Evolutionary conservation across 2,888 invertebrate species (phyloP).

Genomic region (Aricia artaxerxes): DNA sequence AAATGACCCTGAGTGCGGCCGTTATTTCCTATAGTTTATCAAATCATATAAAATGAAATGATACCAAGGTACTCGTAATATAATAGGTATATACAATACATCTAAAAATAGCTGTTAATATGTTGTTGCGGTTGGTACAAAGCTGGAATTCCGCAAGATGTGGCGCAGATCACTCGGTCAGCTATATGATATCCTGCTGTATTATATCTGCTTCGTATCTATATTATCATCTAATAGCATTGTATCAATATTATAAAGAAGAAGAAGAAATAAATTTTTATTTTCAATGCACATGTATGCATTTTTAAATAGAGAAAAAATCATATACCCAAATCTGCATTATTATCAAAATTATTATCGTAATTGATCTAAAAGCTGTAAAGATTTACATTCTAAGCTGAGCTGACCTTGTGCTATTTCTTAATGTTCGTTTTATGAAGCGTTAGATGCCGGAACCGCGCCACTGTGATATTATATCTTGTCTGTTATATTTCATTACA

Average conservation of each 20-base stretch:
- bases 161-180: conserved; percentile 14
- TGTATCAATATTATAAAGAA: no score
- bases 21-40: neutral
- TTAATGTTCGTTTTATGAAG: conserved; percentile 10
- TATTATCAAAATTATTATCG: neutral
- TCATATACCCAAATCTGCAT: neutral
- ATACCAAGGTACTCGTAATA: conserved; percentile 21
- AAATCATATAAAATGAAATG: neutral
- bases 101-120: conserved; percentile 7
- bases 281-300: no score
- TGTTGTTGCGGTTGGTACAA: conserved; percentile 19
- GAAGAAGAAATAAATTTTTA: no score
- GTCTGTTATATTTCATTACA: neutral
- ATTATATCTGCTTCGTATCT: neutral
- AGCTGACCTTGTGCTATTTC: neutral
- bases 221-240: neutral
- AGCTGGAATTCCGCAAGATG: conserved; percentile 23
- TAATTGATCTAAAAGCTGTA: conserved; percentile 4
- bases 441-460: neutral
- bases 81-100: no score
- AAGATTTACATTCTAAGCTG: neutral
- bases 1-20: no score
- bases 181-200: neutral
- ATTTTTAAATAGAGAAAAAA: neutral
- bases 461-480: neutral